phyloP scores from a whole-genome alignment of 2,888 invertebrate genomes.

The Netelia melanura region DNA sequence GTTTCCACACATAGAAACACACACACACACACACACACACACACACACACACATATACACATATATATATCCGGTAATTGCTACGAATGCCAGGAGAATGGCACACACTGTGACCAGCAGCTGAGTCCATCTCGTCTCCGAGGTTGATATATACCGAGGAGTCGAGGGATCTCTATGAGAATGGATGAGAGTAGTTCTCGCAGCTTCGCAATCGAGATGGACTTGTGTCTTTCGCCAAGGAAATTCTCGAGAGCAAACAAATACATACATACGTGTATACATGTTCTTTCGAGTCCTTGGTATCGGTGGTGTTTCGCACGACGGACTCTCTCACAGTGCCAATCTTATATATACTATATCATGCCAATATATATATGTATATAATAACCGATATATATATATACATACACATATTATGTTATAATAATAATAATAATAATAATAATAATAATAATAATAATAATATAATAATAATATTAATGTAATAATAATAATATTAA shows the following conservation, averaged over 20 bases:
- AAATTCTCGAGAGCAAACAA: conserved; percentile 43
- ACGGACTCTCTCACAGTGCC: conserved; percentile 38
- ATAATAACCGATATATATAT: no score
- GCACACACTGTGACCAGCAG: conserved; percentile 23
- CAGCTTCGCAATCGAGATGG: conserved; percentile 36
- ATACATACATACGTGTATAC: background rate
- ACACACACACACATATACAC: background rate
- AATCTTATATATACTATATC: background rate
- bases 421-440: no score
- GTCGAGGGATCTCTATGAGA: conserved; percentile 11
- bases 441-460: no score
- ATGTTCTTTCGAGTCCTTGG: conserved; percentile 53
- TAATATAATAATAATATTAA: no score
- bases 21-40: background rate
- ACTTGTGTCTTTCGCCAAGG: conserved; percentile 32
- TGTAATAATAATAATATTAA: no score
- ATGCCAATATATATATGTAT: no score
- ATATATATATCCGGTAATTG: conserved; percentile 44
- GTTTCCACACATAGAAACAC: no score
- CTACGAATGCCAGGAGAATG: conserved; percentile 41
- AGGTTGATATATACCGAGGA: background rate
- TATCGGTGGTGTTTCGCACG: conserved; percentile 46
- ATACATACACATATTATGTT: no score
- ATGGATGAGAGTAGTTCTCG: conserved; percentile 34
- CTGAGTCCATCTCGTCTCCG: background rate